A percentile compares a stretch with the other conserved stretches of the same genome.
Conservation (phyloP, 2,797 vertebrate species). For the Gobio occitaniae region DNA sequence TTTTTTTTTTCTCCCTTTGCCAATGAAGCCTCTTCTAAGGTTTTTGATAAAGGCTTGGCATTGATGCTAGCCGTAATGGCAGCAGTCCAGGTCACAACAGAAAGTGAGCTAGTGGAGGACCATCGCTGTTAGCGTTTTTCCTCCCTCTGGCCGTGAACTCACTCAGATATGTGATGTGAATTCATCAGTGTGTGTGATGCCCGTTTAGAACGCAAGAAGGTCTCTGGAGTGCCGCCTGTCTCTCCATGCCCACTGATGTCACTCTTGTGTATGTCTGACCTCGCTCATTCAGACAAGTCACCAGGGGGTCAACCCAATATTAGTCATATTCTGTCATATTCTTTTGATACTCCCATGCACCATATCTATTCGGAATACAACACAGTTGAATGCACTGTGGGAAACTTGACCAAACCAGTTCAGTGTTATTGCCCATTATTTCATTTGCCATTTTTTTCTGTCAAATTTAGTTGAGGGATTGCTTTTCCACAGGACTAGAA, state of each 20-base stretch:
- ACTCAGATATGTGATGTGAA: conserved; percentile 43
- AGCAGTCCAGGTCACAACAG: conserved; percentile 37
- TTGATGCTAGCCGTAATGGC: conserved; percentile 19
- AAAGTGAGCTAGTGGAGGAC: conserved; percentile 24
- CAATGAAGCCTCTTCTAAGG: conserved; percentile 5
- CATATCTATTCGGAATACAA: conserved; percentile 26
- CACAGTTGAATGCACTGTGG: not conserved
- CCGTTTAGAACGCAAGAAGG: conserved; percentile 34
- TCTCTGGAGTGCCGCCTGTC: conserved; percentile 61
- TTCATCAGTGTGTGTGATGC: conserved; percentile 45
- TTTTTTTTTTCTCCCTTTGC: not conserved
- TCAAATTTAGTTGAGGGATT: conserved; percentile 21
- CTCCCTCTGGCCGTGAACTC: conserved; percentile 24
- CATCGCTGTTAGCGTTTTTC: conserved; percentile 24
- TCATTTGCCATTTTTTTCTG: not conserved
- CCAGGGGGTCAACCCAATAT: conserved; percentile 4
- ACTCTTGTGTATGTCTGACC: conserved; percentile 28
- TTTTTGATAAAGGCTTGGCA: conserved; percentile 33
- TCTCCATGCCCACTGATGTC: conserved; percentile 61
- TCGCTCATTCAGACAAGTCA: conserved; percentile 32
- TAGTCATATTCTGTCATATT: conserved; percentile 19
- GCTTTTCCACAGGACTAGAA: conserved; percentile 46
- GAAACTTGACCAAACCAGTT: not conserved
- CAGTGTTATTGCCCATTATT: conserved; percentile 1
- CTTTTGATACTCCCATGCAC: conserved; percentile 15